These are phyloP conservation scores for Conomelus anceps DNA, from an alignment of 2,888 invertebrate genomes.

Conservation along the genomic window DNA sequence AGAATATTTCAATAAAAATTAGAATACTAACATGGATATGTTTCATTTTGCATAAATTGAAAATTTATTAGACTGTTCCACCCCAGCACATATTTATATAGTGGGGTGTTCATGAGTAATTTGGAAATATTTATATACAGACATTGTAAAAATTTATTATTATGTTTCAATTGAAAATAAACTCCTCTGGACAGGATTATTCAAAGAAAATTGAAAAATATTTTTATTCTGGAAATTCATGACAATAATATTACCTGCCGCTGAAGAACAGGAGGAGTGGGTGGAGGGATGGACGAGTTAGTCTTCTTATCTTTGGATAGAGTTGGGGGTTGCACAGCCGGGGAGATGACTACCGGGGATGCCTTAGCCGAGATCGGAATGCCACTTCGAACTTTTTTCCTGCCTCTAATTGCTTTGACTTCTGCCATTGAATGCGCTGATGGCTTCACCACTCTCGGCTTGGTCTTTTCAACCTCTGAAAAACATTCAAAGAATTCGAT, in stretches of 20 bases:
- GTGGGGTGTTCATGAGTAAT: too few relatives aligned
- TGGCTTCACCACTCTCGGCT: conserved; percentile 27
- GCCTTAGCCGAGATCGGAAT: conserved; percentile 32
- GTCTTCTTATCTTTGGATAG: neutral
- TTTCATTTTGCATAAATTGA: too few relatives aligned
- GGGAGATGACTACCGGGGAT: conserved; percentile 30
- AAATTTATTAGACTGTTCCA: too few relatives aligned
- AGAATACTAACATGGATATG: too few relatives aligned
- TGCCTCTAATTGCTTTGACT: conserved; percentile 27
- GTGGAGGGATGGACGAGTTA: conserved; percentile 1
- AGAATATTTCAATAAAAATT: too few relatives aligned
- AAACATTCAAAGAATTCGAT: neutral
- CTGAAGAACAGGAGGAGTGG: conserved; percentile 18
- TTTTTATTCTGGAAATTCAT: too few relatives aligned
- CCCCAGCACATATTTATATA: too few relatives aligned
- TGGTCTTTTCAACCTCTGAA: conserved; percentile 18
- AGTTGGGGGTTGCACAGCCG: neutral
- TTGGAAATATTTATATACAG: too few relatives aligned
- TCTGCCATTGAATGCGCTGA: conserved; percentile 7
- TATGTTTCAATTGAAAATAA: too few relatives aligned
- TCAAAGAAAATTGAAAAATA: too few relatives aligned
- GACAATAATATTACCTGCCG: conserved; percentile 13
- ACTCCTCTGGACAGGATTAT: too few relatives aligned
- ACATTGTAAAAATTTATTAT: too few relatives aligned
- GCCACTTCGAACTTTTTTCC: conserved; percentile 29